Percentiles rank a stretch among this genome's conserved stretches.
Evolutionary conservation across 2,888 invertebrate genomes (phyloP).

Genomic region (Morpho deidamia): DNA sequence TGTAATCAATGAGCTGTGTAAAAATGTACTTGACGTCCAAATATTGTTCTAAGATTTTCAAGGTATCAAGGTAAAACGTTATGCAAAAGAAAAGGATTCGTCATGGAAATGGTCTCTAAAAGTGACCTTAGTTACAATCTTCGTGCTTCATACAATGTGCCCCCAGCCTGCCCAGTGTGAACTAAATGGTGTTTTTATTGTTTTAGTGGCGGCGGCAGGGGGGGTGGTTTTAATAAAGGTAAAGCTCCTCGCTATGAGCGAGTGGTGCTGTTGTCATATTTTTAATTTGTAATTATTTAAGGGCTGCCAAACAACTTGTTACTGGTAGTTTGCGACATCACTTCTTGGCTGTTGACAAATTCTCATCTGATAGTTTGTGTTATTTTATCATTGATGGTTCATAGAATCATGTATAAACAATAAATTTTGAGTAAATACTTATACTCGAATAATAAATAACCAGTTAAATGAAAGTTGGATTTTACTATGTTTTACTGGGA

Average conservation of each 20-base stretch:
- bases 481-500: background rate
- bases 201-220: conserved; percentile 96
- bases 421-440: too few relatives aligned
- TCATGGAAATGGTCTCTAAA: conserved; percentile 68
- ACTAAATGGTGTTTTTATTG: conserved; percentile 90
- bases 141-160: conserved; percentile 74
- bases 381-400: background rate
- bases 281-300: conserved; percentile 65
- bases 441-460: too few relatives aligned
- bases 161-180: conserved; percentile 79
- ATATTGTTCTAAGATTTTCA: conserved; percentile 68
- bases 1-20: conserved; percentile 19
- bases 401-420: background rate
- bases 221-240: conserved; percentile 98
- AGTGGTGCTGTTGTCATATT: conserved; percentile 86
- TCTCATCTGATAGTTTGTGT: background rate
- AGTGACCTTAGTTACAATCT: conserved; percentile 71
- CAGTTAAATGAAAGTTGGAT: background rate
- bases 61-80: conserved; percentile 69
- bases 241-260: conserved; percentile 88
- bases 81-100: conserved; percentile 80
- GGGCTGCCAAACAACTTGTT: conserved; percentile 67
- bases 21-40: conserved; percentile 26
- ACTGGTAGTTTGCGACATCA: conserved; percentile 21
- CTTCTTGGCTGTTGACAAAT: conserved; percentile 47